phyloP scores from a whole-genome alignment of 2,888 invertebrate genomes.

The Hipparchia semele region DNA sequence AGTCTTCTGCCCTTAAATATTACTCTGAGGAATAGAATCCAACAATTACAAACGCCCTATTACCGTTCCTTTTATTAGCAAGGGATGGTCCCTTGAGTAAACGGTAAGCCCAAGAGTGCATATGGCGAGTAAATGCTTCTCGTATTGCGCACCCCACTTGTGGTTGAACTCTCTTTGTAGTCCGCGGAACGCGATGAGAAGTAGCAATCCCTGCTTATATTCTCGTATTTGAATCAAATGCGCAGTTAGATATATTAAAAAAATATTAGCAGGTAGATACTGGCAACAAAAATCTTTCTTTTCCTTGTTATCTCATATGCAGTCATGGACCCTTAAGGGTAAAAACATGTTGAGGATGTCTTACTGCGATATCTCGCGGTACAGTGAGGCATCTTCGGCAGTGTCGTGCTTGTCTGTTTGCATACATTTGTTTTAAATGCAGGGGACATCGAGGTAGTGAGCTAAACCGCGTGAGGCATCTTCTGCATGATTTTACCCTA shows the following conservation, averaged over 20 bases:
- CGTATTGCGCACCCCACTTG: slow-evolving; percentile 39
- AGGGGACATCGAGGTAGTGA: too few relatives aligned
- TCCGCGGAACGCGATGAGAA: neutral
- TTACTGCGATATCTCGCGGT: too few relatives aligned
- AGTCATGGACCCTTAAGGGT: too few relatives aligned
- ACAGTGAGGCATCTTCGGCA: too few relatives aligned
- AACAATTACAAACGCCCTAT: slow-evolving; percentile 43
- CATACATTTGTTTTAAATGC: too few relatives aligned
- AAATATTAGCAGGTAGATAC: neutral
- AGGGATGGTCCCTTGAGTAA: slow-evolving; percentile 62
- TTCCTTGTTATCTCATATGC: neutral
- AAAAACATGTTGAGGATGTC: too few relatives aligned
- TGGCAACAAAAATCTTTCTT: neutral
- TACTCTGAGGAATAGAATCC: slow-evolving; percentile 21
- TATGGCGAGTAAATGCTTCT: slow-evolving; percentile 76
- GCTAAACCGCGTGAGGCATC: too few relatives aligned
- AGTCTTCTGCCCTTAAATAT: slow-evolving; percentile 13
- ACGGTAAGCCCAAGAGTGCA: slow-evolving; percentile 69
- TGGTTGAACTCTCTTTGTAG: slow-evolving; percentile 21
- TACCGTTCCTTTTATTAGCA: slow-evolving; percentile 62
- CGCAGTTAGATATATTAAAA: neutral
- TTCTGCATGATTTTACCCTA: too few relatives aligned
- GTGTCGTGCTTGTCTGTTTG: too few relatives aligned
- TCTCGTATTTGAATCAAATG: neutral
- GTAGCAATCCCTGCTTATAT: neutral